A percentile compares a stretch with the other conserved stretches of the same genome.
These are phyloP conservation scores for Enteromius viviparus DNA, from an alignment of 2,797 vertebrate species.

Conservation along the genomic window DNA sequence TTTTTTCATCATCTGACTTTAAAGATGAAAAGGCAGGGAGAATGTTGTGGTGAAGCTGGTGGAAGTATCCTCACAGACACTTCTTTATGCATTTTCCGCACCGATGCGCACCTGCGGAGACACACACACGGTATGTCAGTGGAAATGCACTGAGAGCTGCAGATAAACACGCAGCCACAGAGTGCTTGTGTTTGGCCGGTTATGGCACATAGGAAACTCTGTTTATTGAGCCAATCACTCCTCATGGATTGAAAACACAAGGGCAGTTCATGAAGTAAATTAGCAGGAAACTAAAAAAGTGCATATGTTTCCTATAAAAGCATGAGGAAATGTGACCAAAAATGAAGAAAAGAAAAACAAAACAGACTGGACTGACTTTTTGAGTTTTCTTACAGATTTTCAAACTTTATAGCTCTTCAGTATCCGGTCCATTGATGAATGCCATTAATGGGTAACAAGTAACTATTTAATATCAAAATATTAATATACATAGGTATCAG, in stretches of 20 bases:
- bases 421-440: not conserved
- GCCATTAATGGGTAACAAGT: not conserved
- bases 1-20: slow-evolving; percentile 69
- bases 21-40: slow-evolving; percentile 73
- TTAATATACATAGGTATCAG: not conserved
- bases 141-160: slow-evolving; percentile 58
- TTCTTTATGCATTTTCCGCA: slow-evolving; percentile 72
- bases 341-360: not conserved
- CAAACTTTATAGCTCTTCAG: not conserved
- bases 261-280: slow-evolving; percentile 56
- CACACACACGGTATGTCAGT: slow-evolving; percentile 59
- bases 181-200: slow-evolving; percentile 58
- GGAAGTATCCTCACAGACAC: slow-evolving; percentile 68
- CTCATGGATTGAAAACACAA: slow-evolving; percentile 53
- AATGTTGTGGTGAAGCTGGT: slow-evolving; percentile 61
- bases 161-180: slow-evolving; percentile 59
- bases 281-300: slow-evolving; percentile 38
- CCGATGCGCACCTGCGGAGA: slow-evolving; percentile 73
- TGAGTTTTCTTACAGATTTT: not conserved
- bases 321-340: slow-evolving; percentile 5
- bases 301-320: slow-evolving; percentile 41
- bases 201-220: slow-evolving; percentile 61
- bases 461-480: slow-evolving; percentile 4
- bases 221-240: slow-evolving; percentile 56
- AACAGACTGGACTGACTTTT: not conserved